phyloP scores from a whole-genome alignment of 2,888 invertebrate species.

The Drosophila fungiperda region DNA sequence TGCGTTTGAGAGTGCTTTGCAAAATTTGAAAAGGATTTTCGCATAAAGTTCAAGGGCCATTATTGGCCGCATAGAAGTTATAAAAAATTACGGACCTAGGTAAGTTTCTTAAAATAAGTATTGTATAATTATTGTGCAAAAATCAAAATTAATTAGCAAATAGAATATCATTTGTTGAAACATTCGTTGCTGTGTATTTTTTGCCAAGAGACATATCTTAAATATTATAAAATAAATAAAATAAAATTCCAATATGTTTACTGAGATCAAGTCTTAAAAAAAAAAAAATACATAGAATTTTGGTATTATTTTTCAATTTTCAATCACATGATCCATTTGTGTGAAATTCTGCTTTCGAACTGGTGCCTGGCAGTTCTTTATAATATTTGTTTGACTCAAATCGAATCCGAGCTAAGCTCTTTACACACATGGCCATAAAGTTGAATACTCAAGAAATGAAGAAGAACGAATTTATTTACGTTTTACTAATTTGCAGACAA shows the following conservation, averaged over 20 bases:
- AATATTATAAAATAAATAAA: not conserved
- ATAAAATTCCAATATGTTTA: not conserved
- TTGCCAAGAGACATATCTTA: not conserved
- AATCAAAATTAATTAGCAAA: not conserved
- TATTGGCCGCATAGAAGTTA: slow-evolving; percentile 29
- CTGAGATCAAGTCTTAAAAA: not conserved
- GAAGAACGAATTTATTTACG: slow-evolving; percentile 33
- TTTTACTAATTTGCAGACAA: slow-evolving; percentile 70
- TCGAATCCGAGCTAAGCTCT: not conserved
- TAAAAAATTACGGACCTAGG: slow-evolving; percentile 36
- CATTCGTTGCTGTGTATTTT: not conserved
- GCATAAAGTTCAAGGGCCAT: slow-evolving; percentile 20
- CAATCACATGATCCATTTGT: slow-evolving; percentile 44
- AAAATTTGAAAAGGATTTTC: slow-evolving; percentile 33
- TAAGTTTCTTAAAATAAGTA: slow-evolving; percentile 18
- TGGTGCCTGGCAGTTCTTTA: slow-evolving; percentile 35
- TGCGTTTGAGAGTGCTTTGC: slow-evolving; percentile 35
- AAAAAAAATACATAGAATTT: too few species aligned
- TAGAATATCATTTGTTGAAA: not conserved
- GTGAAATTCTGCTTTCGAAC: slow-evolving; percentile 16
- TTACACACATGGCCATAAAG: not conserved
- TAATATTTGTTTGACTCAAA: slow-evolving; percentile 33
- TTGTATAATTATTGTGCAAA: not conserved
- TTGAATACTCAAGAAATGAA: slow-evolving; percentile 14
- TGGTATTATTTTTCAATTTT: not conserved